These are phyloP conservation scores for Typhlomys cinereus DNA, from an alignment of 2,113 vertebrate genomes.

Conservation along the genomic window DNA sequence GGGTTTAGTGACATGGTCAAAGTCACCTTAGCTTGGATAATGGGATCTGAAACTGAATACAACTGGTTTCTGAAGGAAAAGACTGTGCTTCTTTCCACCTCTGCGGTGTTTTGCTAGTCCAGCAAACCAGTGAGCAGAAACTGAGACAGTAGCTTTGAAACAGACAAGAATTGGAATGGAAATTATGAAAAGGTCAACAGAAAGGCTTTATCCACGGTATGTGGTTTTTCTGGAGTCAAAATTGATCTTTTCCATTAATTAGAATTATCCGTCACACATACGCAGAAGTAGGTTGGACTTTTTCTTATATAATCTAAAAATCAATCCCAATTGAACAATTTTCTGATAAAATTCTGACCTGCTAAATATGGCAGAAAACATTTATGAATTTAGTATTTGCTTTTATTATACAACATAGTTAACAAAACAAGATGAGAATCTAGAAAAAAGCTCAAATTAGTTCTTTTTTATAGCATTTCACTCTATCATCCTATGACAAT, in stretches of 20 bases:
- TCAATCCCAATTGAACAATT: background rate
- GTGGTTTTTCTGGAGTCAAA: conserved; percentile 1
- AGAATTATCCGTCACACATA: conserved; percentile 2
- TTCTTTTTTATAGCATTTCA: background rate
- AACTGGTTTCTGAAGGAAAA: conserved; percentile 9
- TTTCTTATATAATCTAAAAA: background rate
- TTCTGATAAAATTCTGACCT: conserved; percentile 51
- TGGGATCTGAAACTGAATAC: background rate
- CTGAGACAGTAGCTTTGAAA: conserved; percentile 45
- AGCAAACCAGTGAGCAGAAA: background rate
- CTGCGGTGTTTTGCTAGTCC: background rate
- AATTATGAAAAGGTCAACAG: conserved; percentile 19
- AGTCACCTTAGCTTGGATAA: background rate
- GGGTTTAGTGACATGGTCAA: background rate
- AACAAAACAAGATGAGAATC: background rate
- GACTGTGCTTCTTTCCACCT: conserved; percentile 42
- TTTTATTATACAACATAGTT: background rate
- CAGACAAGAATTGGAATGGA: background rate
- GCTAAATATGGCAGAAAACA: background rate
- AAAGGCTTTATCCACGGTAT: background rate
- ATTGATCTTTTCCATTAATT: conserved; percentile 53
- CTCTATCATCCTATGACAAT: background rate
- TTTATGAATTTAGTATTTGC: background rate
- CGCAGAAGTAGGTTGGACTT: background rate
- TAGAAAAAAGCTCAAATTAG: background rate